These are phyloP conservation scores for Biston betularia DNA, from an alignment of 2,888 invertebrate genomes.

Conservation along the genomic window DNA sequence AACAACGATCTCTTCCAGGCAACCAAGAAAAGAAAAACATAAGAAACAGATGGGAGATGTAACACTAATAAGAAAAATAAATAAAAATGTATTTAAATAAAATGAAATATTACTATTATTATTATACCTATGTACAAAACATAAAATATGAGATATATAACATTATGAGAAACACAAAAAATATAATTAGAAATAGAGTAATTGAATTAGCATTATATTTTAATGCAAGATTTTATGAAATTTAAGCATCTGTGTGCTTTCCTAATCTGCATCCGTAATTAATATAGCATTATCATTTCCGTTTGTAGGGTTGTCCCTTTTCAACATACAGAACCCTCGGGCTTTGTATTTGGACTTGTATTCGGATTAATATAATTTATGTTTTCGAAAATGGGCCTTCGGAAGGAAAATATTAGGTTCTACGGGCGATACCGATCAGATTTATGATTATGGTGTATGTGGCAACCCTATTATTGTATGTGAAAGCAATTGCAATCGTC, in stretches of 20 bases:
- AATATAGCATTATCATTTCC: conserved; percentile 41
- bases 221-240: not conserved
- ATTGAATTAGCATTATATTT: no score
- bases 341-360: conserved; percentile 32
- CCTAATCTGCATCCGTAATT: conserved; percentile 31
- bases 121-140: no score
- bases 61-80: no score
- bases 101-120: no score
- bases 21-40: no score
- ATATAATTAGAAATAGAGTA: no score
- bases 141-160: no score
- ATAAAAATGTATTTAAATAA: no score
- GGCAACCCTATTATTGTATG: conserved; percentile 19
- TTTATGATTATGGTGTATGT: conserved; percentile 12
- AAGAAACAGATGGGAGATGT: no score
- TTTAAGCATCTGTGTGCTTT: not conserved
- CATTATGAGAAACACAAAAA: no score
- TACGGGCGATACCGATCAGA: conserved; percentile 23
- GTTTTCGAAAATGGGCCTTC: conserved; percentile 22
- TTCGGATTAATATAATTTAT: conserved; percentile 36
- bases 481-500: conserved; percentile 10
- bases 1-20: no score
- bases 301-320: conserved; percentile 34
- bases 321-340: conserved; percentile 21
- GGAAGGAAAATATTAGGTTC: conserved; percentile 33